Conservation (phyloP, 2,113 vertebrate species). For the Bostrychus sinensis region DNA sequence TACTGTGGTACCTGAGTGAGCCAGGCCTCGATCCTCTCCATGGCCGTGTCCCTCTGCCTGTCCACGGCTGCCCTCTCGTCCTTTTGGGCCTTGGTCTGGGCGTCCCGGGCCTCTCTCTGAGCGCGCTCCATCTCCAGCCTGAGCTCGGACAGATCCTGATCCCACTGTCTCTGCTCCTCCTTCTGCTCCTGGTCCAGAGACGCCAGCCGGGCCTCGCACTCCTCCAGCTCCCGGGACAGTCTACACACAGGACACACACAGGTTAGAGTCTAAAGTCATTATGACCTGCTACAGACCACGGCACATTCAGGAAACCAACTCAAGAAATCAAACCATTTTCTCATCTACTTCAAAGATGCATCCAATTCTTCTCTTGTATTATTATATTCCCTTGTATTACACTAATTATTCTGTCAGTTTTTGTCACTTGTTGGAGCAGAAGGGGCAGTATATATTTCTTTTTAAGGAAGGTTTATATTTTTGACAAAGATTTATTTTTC, state of each 20-base stretch:
- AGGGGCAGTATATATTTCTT: too few relatives aligned
- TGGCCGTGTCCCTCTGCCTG: slow-evolving; percentile 84
- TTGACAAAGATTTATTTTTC: too few relatives aligned
- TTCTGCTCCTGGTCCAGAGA: slow-evolving; percentile 52
- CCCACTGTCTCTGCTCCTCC: slow-evolving; percentile 50
- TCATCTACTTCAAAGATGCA: too few relatives aligned
- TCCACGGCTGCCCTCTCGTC: slow-evolving; percentile 85
- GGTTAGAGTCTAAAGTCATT: too few relatives aligned
- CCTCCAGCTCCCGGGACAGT: slow-evolving; percentile 54
- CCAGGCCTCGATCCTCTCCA: slow-evolving; percentile 85
- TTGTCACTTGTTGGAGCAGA: too few relatives aligned
- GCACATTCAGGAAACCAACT: too few relatives aligned
- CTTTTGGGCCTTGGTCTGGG: slow-evolving; percentile 28
- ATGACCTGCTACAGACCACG: too few relatives aligned
- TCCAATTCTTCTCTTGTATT: too few relatives aligned
- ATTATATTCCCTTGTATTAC: too few relatives aligned
- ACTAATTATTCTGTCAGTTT: too few relatives aligned
- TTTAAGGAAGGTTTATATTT: too few relatives aligned
- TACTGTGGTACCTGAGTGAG: slow-evolving; percentile 78
- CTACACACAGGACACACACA: slow-evolving; percentile 16
- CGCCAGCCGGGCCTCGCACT: slow-evolving; percentile 39
- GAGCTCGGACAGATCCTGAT: slow-evolving; percentile 61
- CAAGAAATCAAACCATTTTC: too few relatives aligned
- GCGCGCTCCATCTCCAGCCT: slow-evolving; percentile 50
- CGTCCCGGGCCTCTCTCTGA: slow-evolving; percentile 50